Percentiles rank a stretch among this genome's conserved stretches.
These are phyloP conservation scores for Blomia tropicalis DNA, from an alignment of 2,888 invertebrate genomes.

Conservation along the genomic window DNA sequence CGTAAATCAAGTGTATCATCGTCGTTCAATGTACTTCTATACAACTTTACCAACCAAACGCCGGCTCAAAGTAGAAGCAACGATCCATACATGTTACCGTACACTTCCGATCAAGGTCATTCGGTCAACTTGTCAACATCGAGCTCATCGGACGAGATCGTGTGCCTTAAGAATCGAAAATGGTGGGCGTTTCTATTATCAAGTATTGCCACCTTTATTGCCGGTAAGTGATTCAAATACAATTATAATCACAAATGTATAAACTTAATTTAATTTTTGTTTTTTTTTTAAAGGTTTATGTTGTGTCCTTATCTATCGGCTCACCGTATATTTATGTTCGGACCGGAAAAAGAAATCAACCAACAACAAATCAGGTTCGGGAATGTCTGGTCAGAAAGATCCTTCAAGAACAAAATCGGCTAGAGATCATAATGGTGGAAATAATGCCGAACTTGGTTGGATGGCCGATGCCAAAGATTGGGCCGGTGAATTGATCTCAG, in stretches of 20 bases:
- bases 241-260: background rate
- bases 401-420: slow-evolving; percentile 34
- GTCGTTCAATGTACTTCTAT: too few species aligned
- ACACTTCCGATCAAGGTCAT: too few species aligned
- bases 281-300: slow-evolving; percentile 59
- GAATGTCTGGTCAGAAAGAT: background rate
- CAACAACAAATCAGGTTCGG: background rate
- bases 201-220: slow-evolving; percentile 86
- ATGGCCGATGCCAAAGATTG: slow-evolving; percentile 99
- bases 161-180: slow-evolving; percentile 82
- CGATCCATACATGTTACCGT: too few species aligned
- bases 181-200: slow-evolving; percentile 97
- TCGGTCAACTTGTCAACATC: too few species aligned
- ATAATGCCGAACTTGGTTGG: slow-evolving; percentile 75
- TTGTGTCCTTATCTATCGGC: slow-evolving; percentile 84
- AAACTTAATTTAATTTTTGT: background rate
- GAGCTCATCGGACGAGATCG: slow-evolving; percentile 40
- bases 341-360: slow-evolving; percentile 30
- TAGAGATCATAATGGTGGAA: slow-evolving; percentile 33
- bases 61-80: too few species aligned
- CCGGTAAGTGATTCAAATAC: slow-evolving; percentile 47
- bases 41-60: too few species aligned
- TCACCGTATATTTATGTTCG: slow-evolving; percentile 81
- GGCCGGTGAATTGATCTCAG: slow-evolving; percentile 99
- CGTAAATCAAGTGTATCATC: too few species aligned